Evolutionary conservation across 2,888 invertebrate genomes (phyloP), one percentile per base, ranked within the genome.

Genomic region (Orchesellides sinensis): DNA sequence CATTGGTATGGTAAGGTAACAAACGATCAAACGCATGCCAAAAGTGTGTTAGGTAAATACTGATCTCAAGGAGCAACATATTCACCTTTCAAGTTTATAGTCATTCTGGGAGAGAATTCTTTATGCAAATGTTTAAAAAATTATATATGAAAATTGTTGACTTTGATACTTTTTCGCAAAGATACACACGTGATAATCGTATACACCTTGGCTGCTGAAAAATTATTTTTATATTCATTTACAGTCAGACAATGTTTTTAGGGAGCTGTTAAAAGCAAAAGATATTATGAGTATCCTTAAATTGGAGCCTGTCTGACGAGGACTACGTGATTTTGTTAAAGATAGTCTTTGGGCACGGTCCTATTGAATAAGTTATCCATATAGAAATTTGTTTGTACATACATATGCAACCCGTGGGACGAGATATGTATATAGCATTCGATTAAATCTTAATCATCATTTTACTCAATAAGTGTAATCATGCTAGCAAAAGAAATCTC

Each of bases 281-380:
- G n/a, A n/a, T n/a, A n/a, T n/a, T n/a, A n/a, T n/a, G n/a, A n/a
- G 29, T 61, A 61, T 29, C 61, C 61, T 61, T 32, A 61, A 61
- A 61, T 61, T 61, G 61, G 61, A 61, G 61, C 14, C 61, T 29
- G 29, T 32, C 61, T 32, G 61, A 32, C 61, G 61, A 61, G 61
- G 32, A 61, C 32, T 61, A 61, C 61, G 61, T 61, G 61, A 32
- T 61, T 61, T 32, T 61, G n/a, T 21, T 32, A 32, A 61, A 32
- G 23, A 23, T 23, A 61, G 35, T 32, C n/a, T 61, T 17, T 54
- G 54, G n/a, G 61, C 61, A 61, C 61, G 19, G 29, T 61, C 19
- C 17, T 61, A n/a, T 61, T 14, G 32, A 32, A 40, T 40, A 40
- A n/a, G n/a, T n/a, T n/a, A n/a, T n/a, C n/a, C n/a, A n/a, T n/a